Base-by-base conservation (phyloP, 2,888 invertebrate species). In the Drosophila birchii region DNA sequence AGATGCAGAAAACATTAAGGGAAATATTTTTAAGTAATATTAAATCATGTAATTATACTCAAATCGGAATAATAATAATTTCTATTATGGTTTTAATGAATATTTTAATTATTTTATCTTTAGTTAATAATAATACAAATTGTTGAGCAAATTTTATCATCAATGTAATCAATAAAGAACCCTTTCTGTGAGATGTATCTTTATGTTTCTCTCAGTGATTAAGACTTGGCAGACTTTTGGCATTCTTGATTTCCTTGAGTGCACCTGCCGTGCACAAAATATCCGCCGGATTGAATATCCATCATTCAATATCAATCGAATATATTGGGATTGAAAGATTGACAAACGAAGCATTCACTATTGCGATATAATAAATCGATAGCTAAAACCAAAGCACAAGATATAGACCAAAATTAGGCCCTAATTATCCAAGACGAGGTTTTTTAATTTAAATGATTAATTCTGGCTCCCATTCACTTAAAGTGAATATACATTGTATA, bases 161-260 rank as follows among this genome's bases (percentile, higher is more conserved):
- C 4, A 23, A 3, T 23, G 4, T 23, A 4, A 3, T 23, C 5
- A 23, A 3, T 4, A 23, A 23, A 23, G 3, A 23, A 23, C 23
- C 23, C 23, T 23, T 23, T 23, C n/a, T n/a, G n/a, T n/a, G n/a
- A 23, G 23, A 23, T 26, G 4, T 7, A 8, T 7, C 18, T 18
- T 18, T 14, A 1, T 9, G 16, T 23, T 51, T 51, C 34, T 36
- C 51, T 23, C 51, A 36, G 51, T 51, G 51, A 20, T 20, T 0
- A 14, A 36, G 0, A 36, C 5, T 9, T 36, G 9, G 20, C 34
- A 34, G 34, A 51, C 51, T 34, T 51, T 51, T 36, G 51, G 51
- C 34, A 41, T 43, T 61, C 57, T 61, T 20, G 57, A 61, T 44
- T 61, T 56, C 57, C 61, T 56, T 61, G 61, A 34, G 57, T 23